Evolutionary conservation across 2,113 vertebrate genomes (phyloP), one percentile per base, ranked within the genome.

Genomic region (Lophotis ruficrista): DNA sequence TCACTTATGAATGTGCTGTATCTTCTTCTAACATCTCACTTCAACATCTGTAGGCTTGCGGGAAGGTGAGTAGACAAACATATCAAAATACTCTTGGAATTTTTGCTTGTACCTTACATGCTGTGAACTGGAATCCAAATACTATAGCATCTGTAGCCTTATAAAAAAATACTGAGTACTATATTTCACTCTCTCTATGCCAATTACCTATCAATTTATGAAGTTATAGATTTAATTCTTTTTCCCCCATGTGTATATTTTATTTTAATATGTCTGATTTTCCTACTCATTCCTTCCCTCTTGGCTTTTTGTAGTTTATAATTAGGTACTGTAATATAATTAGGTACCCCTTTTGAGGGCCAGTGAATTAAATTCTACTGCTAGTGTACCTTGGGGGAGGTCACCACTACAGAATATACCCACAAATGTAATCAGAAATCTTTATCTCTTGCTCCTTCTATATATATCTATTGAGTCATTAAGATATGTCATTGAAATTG

Each of bases 181-280:
- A 0, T 23, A 48, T 72, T 80, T 84, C 4, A 0, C 23, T 37
- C 48, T 71, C 17, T 76, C 28, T 50, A 18, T 1, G 2, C n/a
- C 77, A 85, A 35, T 65, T 65, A 77, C 7, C 45, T 62, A 51
- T 35, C 12, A 45, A 9, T 86, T 96, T 87, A 75, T 53, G n/a
- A 82, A 89, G 54, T 30, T 62, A 62, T 15, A 71, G 3, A 31
- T 83, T 87, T 83, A 61, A 96, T 83, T 70, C 21, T 6, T 93
- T 94, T 68, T 12, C 19, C 12, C 37, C 9, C 22, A 31, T 41
- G 5, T 27, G 31, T 61, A 57, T 18, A 70, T 50, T 90, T 90
- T 71, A 79, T 84, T 76, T 95, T 76, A 87, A 51, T 89, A 65
- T 51, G 48, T 87, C 81, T 87, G 57, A 83, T 76, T 90, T 89